phyloP scores from a whole-genome alignment of 2,797 vertebrate genomes.

The Gymnothorax reevesii region DNA sequence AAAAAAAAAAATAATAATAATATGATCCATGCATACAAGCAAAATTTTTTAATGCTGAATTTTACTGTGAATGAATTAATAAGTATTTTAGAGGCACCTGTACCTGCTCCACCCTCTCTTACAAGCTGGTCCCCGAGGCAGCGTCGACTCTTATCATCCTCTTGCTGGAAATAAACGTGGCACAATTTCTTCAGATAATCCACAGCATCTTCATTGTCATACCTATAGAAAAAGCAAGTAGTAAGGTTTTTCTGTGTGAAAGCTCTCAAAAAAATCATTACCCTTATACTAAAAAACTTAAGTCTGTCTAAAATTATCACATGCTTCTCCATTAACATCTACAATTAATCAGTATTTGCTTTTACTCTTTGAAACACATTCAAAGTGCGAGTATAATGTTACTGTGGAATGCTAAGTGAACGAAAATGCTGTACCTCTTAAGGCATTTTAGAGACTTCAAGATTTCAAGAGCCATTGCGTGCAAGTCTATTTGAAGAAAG shows the following conservation, averaged over 20 bases:
- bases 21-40: not conserved
- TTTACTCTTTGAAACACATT: not conserved
- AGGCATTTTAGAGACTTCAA: constrained; percentile 24
- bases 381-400: not conserved
- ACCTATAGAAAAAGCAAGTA: not conserved
- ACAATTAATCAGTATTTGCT: not conserved
- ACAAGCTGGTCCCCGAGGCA: constrained; percentile 9
- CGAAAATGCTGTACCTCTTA: constrained; percentile 17
- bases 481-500: not conserved
- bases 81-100: not conserved
- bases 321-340: not conserved
- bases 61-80: not conserved
- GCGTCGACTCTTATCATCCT: constrained; percentile 14
- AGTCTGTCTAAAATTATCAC: not conserved
- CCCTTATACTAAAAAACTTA: not conserved
- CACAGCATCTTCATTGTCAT: constrained; percentile 29
- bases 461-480: constrained; percentile 18
- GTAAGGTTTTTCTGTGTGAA: not conserved
- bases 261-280: not conserved
- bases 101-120: constrained; percentile 31
- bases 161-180: constrained; percentile 25
- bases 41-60: not conserved
- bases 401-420: not conserved
- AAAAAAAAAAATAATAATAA: not conserved
- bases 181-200: constrained; percentile 25